Evolutionary conservation across 2,113 vertebrate genomes (phyloP), one percentile per base, ranked within the genome.

Genomic region (Emydocephalus ijimae): DNA sequence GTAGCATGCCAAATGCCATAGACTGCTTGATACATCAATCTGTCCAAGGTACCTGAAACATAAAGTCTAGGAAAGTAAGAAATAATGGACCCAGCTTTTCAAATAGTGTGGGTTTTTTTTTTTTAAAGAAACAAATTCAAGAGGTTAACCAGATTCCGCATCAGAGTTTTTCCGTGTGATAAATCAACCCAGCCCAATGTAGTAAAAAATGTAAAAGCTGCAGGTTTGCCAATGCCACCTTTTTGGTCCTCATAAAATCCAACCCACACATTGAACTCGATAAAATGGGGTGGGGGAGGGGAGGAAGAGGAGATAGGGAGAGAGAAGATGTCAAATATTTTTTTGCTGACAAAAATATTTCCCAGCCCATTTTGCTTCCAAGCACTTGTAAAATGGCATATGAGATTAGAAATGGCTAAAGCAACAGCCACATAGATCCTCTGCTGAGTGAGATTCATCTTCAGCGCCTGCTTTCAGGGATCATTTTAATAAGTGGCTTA

Each of bases 121-220:
- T 81, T 34, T 81, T 48, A 15, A 91, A 29, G 93, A 43, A 43
- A 48, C 21, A 94, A 91, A 52, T 14, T 61, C 86, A 89, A 1
- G 6, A 57, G 14, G 85, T 94, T 93, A 88, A 74, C 88, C 88
- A 88, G 24, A 18, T 90, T 43, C 59, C 43, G 90, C n/a, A 29
- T 81, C 90, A 94, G 93, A 94, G 15, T 55, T 5, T 56, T 89
- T 24, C 18, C 94, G 24, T 48, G 12, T 45, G 26, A 96, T 93
- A 95, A 96, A 95, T 85, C 85, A 92, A 45, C 52, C 34, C 29
- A 93, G 50, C 81, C 14, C 50, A 90, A 93, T 93, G 91, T 85
- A 88, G 0, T 50, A 86, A 89, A 8, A 1, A 1, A 45, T 74
- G 57, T 21, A 91, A 89, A 1, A 12, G 1, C 9, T 21, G 29